Evolutionary conservation across 2,113 vertebrate species (phyloP).

Genomic region (Leptodactylus fuscus): DNA sequence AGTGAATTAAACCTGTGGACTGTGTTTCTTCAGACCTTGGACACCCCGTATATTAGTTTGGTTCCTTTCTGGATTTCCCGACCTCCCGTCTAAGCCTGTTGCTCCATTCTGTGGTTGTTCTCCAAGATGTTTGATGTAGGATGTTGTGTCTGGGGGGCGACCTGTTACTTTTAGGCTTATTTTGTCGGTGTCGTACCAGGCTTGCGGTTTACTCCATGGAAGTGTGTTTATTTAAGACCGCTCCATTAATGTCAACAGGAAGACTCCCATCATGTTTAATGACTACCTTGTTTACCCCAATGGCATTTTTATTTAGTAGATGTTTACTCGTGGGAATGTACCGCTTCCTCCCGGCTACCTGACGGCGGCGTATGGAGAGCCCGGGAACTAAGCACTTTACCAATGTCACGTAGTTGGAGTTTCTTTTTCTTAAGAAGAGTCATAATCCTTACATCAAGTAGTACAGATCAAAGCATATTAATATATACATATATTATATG

Average conservation of each 20-base stretch:
- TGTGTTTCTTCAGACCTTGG: too few species aligned
- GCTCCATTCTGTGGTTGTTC: neutral
- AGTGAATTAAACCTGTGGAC: too few species aligned
- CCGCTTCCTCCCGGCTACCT: constrained; percentile 1
- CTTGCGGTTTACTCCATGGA: neutral
- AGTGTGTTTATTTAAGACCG: constrained; percentile 34
- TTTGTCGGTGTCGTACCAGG: too few species aligned
- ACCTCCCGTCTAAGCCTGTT: neutral
- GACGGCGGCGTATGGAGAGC: neutral
- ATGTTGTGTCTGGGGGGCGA: neutral
- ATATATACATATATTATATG: too few species aligned
- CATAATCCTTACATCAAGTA: too few species aligned
- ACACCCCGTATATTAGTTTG: too few species aligned
- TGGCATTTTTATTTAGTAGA: constrained; percentile 28
- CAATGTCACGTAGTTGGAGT: neutral
- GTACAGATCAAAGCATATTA: too few species aligned
- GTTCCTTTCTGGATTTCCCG: neutral
- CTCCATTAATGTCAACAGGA: constrained; percentile 44
- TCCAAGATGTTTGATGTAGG: neutral
- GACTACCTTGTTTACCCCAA: constrained; percentile 6
- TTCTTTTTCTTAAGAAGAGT: too few species aligned
- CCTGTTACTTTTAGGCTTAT: neutral
- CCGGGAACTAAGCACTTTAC: neutral
- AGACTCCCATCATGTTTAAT: constrained; percentile 19
- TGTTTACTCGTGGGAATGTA: constrained; percentile 19